These are phyloP conservation scores for Conus betulinus DNA, from an alignment of 1,140 invertebrate genomes.

Conservation along the genomic window DNA sequence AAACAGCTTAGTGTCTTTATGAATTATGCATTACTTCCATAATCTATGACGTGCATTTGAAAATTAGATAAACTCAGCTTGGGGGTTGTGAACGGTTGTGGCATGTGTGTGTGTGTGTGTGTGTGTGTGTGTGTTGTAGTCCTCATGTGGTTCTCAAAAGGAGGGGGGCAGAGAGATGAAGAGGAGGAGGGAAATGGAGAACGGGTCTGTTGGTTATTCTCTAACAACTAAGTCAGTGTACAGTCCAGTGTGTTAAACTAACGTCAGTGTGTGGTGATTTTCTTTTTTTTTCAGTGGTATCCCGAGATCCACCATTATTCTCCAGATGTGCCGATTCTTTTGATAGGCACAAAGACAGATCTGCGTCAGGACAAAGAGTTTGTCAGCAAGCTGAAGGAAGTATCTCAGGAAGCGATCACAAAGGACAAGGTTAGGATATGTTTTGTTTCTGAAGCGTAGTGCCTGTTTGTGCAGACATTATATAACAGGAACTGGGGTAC, in stretches of 20 bases:
- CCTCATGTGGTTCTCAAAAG: too few species aligned
- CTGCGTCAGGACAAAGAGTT: slow-evolving; percentile 90
- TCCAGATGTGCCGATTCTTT: slow-evolving; percentile 97
- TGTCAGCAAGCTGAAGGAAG: slow-evolving; percentile 37
- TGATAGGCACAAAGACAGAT: slow-evolving; percentile 80
- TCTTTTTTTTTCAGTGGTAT: slow-evolving; percentile 44
- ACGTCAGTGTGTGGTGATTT: background rate
- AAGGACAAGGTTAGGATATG: background rate
- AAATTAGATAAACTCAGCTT: too few species aligned
- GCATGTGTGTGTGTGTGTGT: too few species aligned
- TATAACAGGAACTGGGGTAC: too few species aligned
- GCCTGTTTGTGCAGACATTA: background rate
- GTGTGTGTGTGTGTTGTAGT: too few species aligned
- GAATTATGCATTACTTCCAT: too few species aligned
- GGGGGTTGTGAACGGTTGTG: too few species aligned
- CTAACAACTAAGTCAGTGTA: background rate
- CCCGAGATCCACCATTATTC: slow-evolving; percentile 92
- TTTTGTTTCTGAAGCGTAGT: background rate
- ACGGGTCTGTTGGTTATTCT: background rate
- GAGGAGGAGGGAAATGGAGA: background rate
- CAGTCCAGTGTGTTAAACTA: background rate
- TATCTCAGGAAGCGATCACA: background rate
- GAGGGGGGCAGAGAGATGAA: background rate
- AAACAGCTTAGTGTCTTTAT: too few species aligned
- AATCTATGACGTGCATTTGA: too few species aligned